A percentile compares a stretch with the other conserved stretches of the same genome.
These are phyloP conservation scores for Myotis daubentonii DNA, from an alignment of 2,797 vertebrate genomes.

Conservation along the genomic window DNA sequence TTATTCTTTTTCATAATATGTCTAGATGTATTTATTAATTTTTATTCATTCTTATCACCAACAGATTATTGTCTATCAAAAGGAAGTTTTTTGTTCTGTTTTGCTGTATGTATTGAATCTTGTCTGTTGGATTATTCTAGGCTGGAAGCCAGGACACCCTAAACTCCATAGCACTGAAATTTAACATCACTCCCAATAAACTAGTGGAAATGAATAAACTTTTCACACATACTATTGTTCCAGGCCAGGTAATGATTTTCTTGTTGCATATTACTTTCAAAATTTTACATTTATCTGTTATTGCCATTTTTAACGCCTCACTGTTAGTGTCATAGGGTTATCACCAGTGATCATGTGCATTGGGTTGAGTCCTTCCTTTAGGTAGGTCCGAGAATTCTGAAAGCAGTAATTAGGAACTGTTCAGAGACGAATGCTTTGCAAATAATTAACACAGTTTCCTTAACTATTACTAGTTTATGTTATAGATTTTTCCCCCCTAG, in stretches of 20 bases:
- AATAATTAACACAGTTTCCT: neutral
- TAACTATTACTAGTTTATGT: neutral
- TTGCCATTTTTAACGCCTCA: neutral
- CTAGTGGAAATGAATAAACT: conserved; percentile 97
- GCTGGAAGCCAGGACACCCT: conserved; percentile 94
- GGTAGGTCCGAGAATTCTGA: neutral
- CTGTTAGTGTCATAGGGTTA: neutral
- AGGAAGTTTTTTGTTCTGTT: neutral
- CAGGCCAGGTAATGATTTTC: conserved; percentile 92
- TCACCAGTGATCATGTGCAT: neutral
- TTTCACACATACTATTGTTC: conserved; percentile 94
- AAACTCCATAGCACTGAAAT: conserved; percentile 96
- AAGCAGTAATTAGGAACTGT: neutral
- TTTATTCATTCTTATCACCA: neutral
- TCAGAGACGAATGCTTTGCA: neutral
- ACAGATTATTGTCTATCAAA: neutral
- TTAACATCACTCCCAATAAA: conserved; percentile 97
- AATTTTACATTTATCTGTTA: neutral
- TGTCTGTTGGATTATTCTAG: conserved; percentile 69
- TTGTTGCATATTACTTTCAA: conserved; percentile 4
- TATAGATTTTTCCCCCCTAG: neutral
- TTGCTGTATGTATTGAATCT: conserved; percentile 32
- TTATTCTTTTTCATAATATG: neutral
- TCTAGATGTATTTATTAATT: neutral
- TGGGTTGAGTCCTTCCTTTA: neutral